phyloP scores from a whole-genome alignment of 2,113 vertebrate genomes.

The Rhadina sibilatrix region DNA sequence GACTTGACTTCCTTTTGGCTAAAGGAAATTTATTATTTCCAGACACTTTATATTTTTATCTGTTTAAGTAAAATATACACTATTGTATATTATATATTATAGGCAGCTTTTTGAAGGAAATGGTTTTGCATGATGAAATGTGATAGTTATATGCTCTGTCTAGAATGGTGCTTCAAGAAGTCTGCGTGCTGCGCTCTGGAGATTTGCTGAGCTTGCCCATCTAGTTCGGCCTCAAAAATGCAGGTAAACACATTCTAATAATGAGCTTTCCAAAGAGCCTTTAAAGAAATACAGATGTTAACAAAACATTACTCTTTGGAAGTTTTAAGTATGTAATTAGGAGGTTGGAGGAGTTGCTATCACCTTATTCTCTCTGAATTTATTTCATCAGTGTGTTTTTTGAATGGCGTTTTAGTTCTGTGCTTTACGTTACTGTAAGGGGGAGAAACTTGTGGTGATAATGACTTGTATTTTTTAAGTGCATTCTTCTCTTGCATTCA shows the following conservation, averaged over 20 bases:
- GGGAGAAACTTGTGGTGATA: not conserved
- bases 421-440: not conserved
- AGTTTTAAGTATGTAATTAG: not conserved
- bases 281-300: not conserved
- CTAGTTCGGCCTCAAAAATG: slow-evolving; percentile 96
- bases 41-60: not conserved
- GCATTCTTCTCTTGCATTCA: not conserved
- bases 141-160: not conserved
- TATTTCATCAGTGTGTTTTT: not conserved
- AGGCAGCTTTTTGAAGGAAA: not conserved
- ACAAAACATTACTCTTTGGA: not conserved
- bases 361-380: not conserved
- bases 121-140: not conserved
- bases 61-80: not conserved
- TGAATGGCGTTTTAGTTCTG: not conserved
- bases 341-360: not conserved
- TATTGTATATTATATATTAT: not conserved
- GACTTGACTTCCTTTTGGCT: not conserved
- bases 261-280: not conserved
- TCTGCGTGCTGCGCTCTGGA: slow-evolving; percentile 94
- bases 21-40: not conserved
- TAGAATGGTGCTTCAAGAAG: slow-evolving; percentile 95
- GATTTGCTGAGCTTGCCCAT: slow-evolving; percentile 95
- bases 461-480: not conserved
- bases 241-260: slow-evolving; percentile 76